Evolutionary conservation across 2,797 vertebrate species (phyloP).

Genomic region (Agapornis canus): DNA sequence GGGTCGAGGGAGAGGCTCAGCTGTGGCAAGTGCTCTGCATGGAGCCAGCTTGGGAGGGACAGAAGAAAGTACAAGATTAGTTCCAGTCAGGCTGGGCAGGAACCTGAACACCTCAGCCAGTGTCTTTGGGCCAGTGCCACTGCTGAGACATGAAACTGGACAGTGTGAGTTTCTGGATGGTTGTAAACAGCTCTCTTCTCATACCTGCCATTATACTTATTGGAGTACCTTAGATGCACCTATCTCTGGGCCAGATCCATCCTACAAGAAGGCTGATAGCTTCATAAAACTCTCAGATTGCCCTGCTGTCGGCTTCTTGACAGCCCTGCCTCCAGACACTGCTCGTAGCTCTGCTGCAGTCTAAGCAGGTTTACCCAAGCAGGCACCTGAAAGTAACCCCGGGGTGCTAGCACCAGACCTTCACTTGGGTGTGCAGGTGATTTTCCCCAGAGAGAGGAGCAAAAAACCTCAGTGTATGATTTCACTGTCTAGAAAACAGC

Average conservation of each 20-base stretch:
- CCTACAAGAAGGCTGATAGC: not conserved
- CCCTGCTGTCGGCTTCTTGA: not conserved
- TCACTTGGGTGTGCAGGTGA: not conserved
- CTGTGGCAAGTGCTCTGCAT: rapidly evolving
- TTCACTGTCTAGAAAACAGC: not conserved
- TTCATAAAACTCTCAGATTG: not conserved
- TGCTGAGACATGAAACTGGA: not conserved
- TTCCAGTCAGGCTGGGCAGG: not conserved
- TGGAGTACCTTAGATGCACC: not conserved
- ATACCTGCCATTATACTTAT: not conserved
- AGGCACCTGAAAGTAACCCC: not conserved
- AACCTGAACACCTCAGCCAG: not conserved
- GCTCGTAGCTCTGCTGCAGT: not conserved
- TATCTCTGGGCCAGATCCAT: not conserved
- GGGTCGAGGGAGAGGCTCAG: not conserved
- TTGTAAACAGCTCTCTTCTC: not conserved
- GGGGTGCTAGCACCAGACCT: not conserved
- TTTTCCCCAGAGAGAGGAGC: not conserved
- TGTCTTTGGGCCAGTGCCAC: not conserved
- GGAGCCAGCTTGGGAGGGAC: not conserved
- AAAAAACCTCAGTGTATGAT: not conserved
- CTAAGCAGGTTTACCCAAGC: not conserved
- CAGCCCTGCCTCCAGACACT: not conserved
- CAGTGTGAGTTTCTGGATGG: rapidly evolving
- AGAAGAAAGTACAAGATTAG: not conserved